Evolutionary conservation across 2,113 vertebrate genomes (phyloP).

Genomic region (Erythrocercus mccallii): DNA sequence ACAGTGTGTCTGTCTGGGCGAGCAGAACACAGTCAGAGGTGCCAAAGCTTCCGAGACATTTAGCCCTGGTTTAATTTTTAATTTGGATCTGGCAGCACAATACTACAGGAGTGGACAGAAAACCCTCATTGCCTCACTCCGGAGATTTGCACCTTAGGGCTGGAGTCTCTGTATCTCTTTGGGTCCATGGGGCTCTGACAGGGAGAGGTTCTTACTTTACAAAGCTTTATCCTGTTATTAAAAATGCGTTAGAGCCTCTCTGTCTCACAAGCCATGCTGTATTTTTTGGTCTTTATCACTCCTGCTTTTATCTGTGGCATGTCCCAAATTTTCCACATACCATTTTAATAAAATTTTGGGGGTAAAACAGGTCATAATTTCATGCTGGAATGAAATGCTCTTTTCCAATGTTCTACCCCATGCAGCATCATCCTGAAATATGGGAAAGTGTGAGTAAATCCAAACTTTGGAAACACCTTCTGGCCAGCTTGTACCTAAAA

Average conservation of each 20-base stretch:
- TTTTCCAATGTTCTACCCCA: background rate
- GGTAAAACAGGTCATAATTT: background rate
- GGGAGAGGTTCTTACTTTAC: background rate
- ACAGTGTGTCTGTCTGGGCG: accelerated
- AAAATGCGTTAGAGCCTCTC: background rate
- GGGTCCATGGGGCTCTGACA: background rate
- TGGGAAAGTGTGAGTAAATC: background rate
- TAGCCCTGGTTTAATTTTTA: background rate
- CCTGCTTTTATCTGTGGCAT: background rate
- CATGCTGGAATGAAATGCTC: background rate
- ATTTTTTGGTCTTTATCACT: background rate
- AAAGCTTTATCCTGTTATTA: background rate
- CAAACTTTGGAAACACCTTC: background rate
- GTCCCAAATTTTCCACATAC: background rate
- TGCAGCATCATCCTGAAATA: background rate
- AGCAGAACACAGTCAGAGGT: background rate
- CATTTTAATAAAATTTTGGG: background rate
- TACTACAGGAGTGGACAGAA: background rate
- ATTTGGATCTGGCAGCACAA: background rate
- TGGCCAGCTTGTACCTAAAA: background rate
- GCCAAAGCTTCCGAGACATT: background rate
- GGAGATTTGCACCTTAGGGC: background rate
- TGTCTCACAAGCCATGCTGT: background rate
- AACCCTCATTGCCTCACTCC: accelerated
- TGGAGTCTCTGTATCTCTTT: background rate